These are phyloP conservation scores for Geotrupes spiniger DNA, from an alignment of 2,888 invertebrate species.

Conservation along the genomic window DNA sequence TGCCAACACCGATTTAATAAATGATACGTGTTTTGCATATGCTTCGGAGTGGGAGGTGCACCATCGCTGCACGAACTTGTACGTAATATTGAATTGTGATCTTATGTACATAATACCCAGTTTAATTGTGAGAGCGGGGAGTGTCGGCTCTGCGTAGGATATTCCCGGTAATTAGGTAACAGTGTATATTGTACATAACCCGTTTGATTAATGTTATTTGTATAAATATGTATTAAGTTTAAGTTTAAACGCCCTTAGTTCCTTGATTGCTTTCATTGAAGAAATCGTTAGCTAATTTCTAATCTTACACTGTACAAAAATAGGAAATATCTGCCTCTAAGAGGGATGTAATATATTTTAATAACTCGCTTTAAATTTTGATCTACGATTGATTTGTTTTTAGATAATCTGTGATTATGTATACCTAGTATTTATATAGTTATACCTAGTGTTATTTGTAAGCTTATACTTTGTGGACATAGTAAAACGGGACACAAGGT, in stretches of 20 bases:
- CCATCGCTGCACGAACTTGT: slow-evolving; percentile 32
- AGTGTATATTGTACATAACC: slow-evolving; percentile 30
- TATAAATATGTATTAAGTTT: slow-evolving; percentile 23
- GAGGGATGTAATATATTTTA: slow-evolving; percentile 36
- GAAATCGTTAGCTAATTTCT: slow-evolving; percentile 19
- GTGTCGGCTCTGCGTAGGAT: slow-evolving; percentile 24
- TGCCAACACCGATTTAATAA: slow-evolving; percentile 82
- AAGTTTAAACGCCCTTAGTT: slow-evolving; percentile 2
- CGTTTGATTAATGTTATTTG: slow-evolving; percentile 23
- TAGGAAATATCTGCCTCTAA: slow-evolving; percentile 29
- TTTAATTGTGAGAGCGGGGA: slow-evolving; percentile 19
- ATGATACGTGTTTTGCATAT: slow-evolving; percentile 1
- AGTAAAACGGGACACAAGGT: slow-evolving; percentile 31
- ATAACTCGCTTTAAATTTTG: slow-evolving; percentile 35
- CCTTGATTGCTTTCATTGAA: slow-evolving; percentile 17
- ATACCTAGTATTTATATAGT: slow-evolving; percentile 44
- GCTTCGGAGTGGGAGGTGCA: background rate
- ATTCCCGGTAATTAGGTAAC: slow-evolving; percentile 24
- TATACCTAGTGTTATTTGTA: slow-evolving; percentile 43
- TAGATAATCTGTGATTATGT: slow-evolving; percentile 49
- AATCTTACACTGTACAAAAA: slow-evolving; percentile 30
- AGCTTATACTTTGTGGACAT: slow-evolving; percentile 30
- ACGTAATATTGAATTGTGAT: slow-evolving; percentile 51
- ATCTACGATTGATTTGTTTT: slow-evolving; percentile 37
- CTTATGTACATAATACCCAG: slow-evolving; percentile 44